A percentile compares a stretch with the other conserved stretches of the same genome.
phyloP scores from a whole-genome alignment of 2,113 vertebrate species.

The Pterophyllum scalare region DNA sequence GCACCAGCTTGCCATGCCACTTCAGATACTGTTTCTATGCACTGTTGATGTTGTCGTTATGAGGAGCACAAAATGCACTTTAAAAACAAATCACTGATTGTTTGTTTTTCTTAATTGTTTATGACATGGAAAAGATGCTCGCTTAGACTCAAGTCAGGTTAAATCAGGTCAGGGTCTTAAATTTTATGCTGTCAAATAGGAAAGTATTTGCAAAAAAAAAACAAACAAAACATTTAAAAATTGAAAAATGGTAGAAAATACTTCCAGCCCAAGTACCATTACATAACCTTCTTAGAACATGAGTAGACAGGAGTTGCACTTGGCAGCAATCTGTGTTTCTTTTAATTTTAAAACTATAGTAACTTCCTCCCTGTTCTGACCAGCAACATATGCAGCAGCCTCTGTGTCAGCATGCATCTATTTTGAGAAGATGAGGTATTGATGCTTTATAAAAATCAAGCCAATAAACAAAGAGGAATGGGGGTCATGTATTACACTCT shows the following conservation, averaged over 20 bases:
- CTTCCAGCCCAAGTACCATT: background rate
- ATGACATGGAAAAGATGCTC: background rate
- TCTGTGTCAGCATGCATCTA: conserved; percentile 39
- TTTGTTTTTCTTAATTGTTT: background rate
- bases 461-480: conserved; percentile 55
- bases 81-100: too few relatives aligned
- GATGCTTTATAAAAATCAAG: conserved; percentile 45
- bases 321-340: conserved; percentile 33
- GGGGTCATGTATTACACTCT: conserved; percentile 13
- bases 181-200: background rate
- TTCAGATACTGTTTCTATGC: background rate
- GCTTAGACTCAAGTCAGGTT: background rate
- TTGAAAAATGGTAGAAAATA: background rate
- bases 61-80: background rate
- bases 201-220: background rate
- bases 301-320: background rate
- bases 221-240: background rate
- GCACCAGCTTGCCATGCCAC: background rate
- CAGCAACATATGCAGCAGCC: conserved; percentile 38
- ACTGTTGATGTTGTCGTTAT: conserved; percentile 30
- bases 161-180: background rate
- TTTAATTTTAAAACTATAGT: conserved; percentile 29
- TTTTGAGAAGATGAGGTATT: conserved; percentile 62
- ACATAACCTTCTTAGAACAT: background rate
- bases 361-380: conserved; percentile 7